Percentiles rank a stretch among this genome's conserved stretches.
phyloP scores from a whole-genome alignment of 2,113 vertebrate genomes.

The Petrocephalus microphthalmus region DNA sequence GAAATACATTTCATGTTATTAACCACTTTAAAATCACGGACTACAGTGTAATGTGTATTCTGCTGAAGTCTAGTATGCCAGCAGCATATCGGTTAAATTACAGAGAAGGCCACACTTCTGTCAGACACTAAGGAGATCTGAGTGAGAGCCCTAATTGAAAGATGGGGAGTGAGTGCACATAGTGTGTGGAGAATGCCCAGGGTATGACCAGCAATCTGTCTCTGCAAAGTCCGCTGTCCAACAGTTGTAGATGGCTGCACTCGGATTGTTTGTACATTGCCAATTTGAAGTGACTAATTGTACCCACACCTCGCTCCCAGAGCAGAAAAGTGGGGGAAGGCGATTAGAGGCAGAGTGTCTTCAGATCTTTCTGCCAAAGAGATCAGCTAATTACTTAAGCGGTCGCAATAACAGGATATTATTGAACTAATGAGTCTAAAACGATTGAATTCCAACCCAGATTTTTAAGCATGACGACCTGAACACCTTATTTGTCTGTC shows the following conservation, averaged over 20 bases:
- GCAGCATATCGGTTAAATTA: background rate
- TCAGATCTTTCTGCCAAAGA: slow-evolving; percentile 21
- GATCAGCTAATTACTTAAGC: slow-evolving; percentile 19
- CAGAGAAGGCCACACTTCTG: background rate
- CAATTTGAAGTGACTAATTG: slow-evolving; percentile 29
- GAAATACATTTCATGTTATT: background rate
- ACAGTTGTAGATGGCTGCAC: slow-evolving; percentile 14
- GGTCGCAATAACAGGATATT: slow-evolving; percentile 19
- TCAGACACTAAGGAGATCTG: background rate
- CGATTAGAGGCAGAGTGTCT: slow-evolving; percentile 15
- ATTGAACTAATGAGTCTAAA: slow-evolving; percentile 15
- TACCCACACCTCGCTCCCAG: slow-evolving; percentile 10
- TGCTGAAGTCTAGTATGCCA: background rate
- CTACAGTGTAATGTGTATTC: background rate
- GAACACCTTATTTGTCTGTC: background rate
- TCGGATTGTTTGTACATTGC: background rate
- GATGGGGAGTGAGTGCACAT: background rate
- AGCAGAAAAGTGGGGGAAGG: background rate
- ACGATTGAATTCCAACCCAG: background rate
- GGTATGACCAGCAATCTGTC: background rate
- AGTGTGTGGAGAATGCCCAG: background rate
- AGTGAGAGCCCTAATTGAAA: background rate
- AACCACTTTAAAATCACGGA: background rate
- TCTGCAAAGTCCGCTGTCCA: background rate
- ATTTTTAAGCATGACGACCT: background rate